Base-by-base conservation (phyloP, 1,140 invertebrate species). In the Zaprionus taronus region DNA sequence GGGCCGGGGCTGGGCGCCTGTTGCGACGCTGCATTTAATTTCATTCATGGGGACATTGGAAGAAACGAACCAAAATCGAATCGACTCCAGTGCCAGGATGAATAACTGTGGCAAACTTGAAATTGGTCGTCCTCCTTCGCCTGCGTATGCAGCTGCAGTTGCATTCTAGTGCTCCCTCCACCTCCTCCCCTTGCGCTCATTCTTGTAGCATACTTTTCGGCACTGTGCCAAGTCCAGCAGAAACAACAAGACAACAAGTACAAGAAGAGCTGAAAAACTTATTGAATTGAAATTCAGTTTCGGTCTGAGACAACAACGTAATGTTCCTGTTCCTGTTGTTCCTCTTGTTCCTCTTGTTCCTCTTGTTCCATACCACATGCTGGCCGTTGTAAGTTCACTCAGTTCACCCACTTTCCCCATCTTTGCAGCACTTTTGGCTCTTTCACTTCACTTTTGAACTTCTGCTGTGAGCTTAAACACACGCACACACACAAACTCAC, bases 211-310 rank as follows among this genome's bases (percentile, higher is more conserved):
- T 63, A 49, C 22, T 70, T 70, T 64, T 69, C 57, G 57, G 57
- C 58, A 38, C 58, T n/a, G 12, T 56, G 72, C 65, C 72, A 73
- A 69, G 61, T 57, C 61, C 65, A 56, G 31, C 9, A 47, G 47
- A 61, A 60, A 61, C 70, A 65, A 64, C 49, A 63, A 57, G 15
- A 57, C 47, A 74, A 56, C 34, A 53, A 68, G 38, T 15, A 41
- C 38, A 51, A 51, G n/a, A n/a, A n/a, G 24, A 47, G 17, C 34
- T n/a, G 56, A 56, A 72, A 77, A 83, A 79, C 53, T 83, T 83
- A 83, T 83, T 83, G 60, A 83, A 83, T 80, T 72, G 67, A 83
- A 80, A 61, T 83, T 72, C 38, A 57, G 71, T 64, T 72, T 81
- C 44, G 63, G 24, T 80, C 76, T 49, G 34, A 58, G 65, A 63